Evolutionary conservation across 2,888 invertebrate genomes (phyloP).

Genomic region (Thymelicus acteon): DNA sequence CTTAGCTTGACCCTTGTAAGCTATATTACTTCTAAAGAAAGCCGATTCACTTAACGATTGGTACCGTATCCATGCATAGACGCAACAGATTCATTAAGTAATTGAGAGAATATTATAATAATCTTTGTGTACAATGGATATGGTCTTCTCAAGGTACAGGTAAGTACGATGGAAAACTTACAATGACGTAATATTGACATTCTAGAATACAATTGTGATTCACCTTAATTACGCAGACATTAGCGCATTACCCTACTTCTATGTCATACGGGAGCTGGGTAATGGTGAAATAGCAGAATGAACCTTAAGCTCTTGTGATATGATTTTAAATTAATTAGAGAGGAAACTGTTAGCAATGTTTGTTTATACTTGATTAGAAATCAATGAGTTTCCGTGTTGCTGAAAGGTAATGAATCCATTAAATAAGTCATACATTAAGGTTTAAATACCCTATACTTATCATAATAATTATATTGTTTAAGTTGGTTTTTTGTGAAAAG

Average conservation of each 20-base stretch:
- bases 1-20: background rate
- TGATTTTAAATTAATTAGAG: background rate
- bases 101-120: slow-evolving; percentile 6
- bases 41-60: background rate
- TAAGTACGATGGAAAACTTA: background rate
- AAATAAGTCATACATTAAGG: background rate
- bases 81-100: background rate
- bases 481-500: no score
- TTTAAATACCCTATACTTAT: background rate
- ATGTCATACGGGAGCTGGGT: background rate
- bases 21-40: background rate
- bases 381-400: background rate
- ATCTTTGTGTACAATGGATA: background rate
- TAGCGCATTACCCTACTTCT: slow-evolving; percentile 20
- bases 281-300: background rate
- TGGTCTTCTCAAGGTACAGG: background rate
- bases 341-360: no score
- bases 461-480: no score
- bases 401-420: background rate
- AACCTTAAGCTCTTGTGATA: background rate
- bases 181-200: slow-evolving; percentile 22
- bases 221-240: slow-evolving; percentile 23
- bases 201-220: slow-evolving; percentile 32
- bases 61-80: background rate
- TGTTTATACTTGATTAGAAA: background rate